A percentile compares a stretch with the other conserved stretches of the same genome.
These are phyloP conservation scores for Apis florea DNA, from an alignment of 1,140 invertebrate species.

Conservation along the genomic window DNA sequence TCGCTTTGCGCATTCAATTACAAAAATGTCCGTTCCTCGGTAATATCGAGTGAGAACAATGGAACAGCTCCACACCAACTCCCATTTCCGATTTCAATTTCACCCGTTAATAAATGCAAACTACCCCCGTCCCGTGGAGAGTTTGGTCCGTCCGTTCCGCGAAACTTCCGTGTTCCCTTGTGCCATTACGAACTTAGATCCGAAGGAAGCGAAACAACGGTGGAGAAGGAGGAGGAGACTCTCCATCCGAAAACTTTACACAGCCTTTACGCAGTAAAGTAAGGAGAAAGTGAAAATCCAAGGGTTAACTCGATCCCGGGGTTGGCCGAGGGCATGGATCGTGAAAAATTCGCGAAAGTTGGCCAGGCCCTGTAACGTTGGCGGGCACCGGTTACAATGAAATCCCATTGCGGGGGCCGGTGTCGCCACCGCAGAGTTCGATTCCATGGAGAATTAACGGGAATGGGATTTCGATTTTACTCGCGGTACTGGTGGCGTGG, in stretches of 20 bases:
- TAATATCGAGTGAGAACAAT: background rate
- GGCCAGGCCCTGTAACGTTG: background rate
- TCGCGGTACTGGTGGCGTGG: slow-evolving; percentile 62
- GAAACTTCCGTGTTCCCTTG: background rate
- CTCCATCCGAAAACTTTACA: background rate
- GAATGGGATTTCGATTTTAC: slow-evolving; percentile 76
- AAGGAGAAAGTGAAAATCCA: background rate
- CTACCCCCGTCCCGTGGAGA: background rate
- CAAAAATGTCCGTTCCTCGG: no score
- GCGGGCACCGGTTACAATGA: slow-evolving; percentile 67
- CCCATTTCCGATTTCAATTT: slow-evolving; percentile 16
- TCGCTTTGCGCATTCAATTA: no score
- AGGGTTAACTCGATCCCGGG: background rate
- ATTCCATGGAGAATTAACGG: slow-evolving; percentile 77
- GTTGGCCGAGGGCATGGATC: background rate
- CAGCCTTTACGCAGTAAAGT: background rate
- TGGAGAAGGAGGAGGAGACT: background rate
- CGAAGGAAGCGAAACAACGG: no score
- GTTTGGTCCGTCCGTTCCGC: background rate
- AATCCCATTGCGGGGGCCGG: slow-evolving; percentile 70
- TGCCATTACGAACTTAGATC: slow-evolving; percentile 6
- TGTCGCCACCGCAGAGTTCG: slow-evolving; percentile 69
- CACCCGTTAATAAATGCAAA: slow-evolving; percentile 27
- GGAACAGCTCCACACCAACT: background rate
- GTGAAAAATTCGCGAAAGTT: slow-evolving; percentile 45